Conservation (phyloP, 2,113 vertebrate species). For the Bujurquina vittata region DNA sequence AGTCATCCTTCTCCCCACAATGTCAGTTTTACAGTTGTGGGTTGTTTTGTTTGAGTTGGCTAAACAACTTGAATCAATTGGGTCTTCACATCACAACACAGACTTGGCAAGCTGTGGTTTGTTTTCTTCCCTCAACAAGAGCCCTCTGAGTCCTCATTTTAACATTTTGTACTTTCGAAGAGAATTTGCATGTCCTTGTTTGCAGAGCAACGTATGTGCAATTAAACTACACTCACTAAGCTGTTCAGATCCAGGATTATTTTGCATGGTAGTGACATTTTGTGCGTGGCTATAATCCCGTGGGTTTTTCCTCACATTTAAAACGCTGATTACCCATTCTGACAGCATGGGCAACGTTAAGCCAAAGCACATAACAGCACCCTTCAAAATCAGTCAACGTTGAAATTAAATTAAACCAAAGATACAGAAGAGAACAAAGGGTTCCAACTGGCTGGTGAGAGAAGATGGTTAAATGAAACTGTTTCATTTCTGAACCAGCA, state of each 20-base stretch:
- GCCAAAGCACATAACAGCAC: slow-evolving; percentile 49
- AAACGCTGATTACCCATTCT: slow-evolving; percentile 69
- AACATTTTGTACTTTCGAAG: slow-evolving; percentile 21
- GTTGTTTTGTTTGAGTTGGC: slow-evolving; percentile 5
- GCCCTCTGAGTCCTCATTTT: slow-evolving; percentile 4
- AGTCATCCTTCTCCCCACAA: not conserved
- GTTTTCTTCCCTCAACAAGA: not conserved
- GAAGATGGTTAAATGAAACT: slow-evolving; percentile 21
- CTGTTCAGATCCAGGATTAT: slow-evolving; percentile 52
- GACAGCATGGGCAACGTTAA: slow-evolving; percentile 53
- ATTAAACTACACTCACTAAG: slow-evolving; percentile 54
- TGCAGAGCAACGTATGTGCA: slow-evolving; percentile 40
- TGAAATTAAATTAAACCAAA: slow-evolving; percentile 70
- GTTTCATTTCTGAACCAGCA: slow-evolving; percentile 17
- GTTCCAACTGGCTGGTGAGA: slow-evolving; percentile 39
- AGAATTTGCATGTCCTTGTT: slow-evolving; percentile 22
- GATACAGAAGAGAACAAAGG: slow-evolving; percentile 57
- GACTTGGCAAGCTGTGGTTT: slow-evolving; percentile 12
- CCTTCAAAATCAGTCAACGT: slow-evolving; percentile 63
- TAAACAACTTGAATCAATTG: slow-evolving; percentile 15
- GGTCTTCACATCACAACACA: slow-evolving; percentile 10
- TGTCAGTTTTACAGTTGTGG: slow-evolving; percentile 7
- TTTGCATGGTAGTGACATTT: slow-evolving; percentile 51
- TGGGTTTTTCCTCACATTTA: slow-evolving; percentile 54
- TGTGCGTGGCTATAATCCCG: slow-evolving; percentile 55